A percentile compares a stretch with the other conserved stretches of the same genome.
These are phyloP conservation scores for Oryzias dopingdopingensis DNA, from an alignment of 2,797 vertebrate species.

Conservation along the genomic window DNA sequence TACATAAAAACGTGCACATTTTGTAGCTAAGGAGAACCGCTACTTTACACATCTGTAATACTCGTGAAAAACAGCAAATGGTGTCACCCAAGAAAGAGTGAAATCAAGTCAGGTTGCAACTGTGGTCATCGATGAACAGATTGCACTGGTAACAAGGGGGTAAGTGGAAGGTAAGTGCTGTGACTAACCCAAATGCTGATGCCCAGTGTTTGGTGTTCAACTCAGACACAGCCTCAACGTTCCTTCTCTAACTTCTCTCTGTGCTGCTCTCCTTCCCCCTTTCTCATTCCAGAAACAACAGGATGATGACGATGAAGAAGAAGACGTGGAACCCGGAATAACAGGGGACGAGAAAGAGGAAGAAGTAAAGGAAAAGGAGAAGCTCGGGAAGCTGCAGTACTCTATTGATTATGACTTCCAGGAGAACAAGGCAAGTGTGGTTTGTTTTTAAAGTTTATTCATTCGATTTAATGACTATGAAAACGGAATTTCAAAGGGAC, in stretches of 20 bases:
- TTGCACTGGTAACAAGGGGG: conserved; percentile 69
- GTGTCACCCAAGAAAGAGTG: conserved; percentile 78
- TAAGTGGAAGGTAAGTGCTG: conserved; percentile 75
- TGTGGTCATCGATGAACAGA: conserved; percentile 76
- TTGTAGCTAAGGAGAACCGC: conserved; percentile 5
- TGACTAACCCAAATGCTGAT: conserved; percentile 62
- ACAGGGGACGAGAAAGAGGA: conserved; percentile 92
- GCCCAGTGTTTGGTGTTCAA: conserved; percentile 54
- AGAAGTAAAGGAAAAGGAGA: conserved; percentile 93
- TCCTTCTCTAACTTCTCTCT: conserved; percentile 35
- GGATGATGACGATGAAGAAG: conserved; percentile 84
- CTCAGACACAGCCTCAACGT: conserved; percentile 26
- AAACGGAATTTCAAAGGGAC: neutral
- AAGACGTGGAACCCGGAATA: conserved; percentile 87
- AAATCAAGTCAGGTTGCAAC: conserved; percentile 85
- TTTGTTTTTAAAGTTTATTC: conserved; percentile 3
- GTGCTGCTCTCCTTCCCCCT: conserved; percentile 30
- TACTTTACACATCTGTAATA: conserved; percentile 8
- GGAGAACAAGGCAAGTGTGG: conserved; percentile 84
- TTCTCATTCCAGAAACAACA: conserved; percentile 83
- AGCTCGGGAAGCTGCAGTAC: conserved; percentile 96
- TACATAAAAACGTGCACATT: neutral
- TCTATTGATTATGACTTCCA: conserved; percentile 96
- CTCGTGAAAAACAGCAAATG: conserved; percentile 66
- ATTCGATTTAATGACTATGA: neutral